Percentiles rank a stretch among this genome's conserved stretches.
Conservation (phyloP, 2,113 vertebrate genomes). For the Heterotilapia buettikoferi region DNA sequence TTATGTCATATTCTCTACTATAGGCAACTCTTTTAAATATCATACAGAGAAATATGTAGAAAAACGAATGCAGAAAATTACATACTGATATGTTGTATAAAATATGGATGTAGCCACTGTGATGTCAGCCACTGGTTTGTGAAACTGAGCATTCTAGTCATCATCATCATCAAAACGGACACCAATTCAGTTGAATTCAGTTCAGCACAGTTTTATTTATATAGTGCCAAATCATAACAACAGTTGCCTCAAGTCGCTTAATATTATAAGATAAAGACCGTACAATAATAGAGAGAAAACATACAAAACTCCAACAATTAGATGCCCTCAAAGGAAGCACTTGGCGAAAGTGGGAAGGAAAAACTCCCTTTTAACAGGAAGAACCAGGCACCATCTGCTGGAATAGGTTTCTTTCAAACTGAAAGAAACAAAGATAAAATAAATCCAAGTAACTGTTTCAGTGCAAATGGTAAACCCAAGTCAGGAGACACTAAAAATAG, state of each 20-base stretch:
- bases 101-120: not conserved
- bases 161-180: not conserved
- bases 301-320: not conserved
- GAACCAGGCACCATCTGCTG: not conserved
- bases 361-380: not conserved
- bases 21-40: not conserved
- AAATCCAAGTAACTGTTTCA: not conserved
- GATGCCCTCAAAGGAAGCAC: not conserved
- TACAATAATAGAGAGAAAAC: not conserved
- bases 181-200: not conserved
- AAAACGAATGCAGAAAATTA: not conserved
- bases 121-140: not conserved
- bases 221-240: not conserved
- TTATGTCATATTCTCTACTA: not conserved
- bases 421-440: not conserved
- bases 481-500: not conserved
- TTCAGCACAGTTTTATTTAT: not conserved
- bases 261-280: not conserved
- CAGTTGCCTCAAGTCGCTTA: not conserved
- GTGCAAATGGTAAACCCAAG: not conserved
- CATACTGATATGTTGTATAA: not conserved
- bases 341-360: not conserved
- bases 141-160: not conserved
- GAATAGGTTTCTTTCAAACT: not conserved
- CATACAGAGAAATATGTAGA: not conserved